These are phyloP conservation scores for Brachyhypopomus gauderio DNA, from an alignment of 2,113 vertebrate genomes.

Conservation along the genomic window DNA sequence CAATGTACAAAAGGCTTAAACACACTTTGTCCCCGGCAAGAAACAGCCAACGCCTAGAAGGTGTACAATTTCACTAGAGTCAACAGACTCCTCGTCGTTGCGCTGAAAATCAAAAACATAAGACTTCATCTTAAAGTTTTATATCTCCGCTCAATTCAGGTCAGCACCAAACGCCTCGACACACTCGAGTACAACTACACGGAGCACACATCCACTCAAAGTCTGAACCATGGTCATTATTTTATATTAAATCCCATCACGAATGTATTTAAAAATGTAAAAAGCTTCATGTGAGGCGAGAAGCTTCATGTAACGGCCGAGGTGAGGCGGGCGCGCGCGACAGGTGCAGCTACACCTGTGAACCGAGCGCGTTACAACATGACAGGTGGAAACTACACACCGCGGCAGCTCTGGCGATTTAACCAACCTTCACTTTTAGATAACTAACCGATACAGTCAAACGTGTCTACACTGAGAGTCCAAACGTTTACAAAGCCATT, in stretches of 20 bases:
- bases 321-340: too few species aligned
- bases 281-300: too few species aligned
- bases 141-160: neutral
- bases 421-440: too few species aligned
- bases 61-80: constrained; percentile 78
- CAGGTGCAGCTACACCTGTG: constrained; percentile 79
- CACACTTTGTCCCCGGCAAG: constrained; percentile 67
- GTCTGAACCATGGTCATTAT: neutral
- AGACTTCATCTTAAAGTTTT: neutral
- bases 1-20: constrained; percentile 61
- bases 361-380: constrained; percentile 67
- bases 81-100: constrained; percentile 65
- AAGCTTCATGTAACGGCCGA: too few species aligned
- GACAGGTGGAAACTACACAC: constrained; percentile 68
- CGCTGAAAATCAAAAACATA: constrained; percentile 52
- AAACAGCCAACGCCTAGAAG: constrained; percentile 79
- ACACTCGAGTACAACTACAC: neutral
- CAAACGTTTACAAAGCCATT: neutral
- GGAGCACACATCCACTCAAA: neutral
- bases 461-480: neutral
- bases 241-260: neutral
- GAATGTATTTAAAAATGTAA: too few species aligned
- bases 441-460: too few species aligned
- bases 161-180: neutral
- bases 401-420: too few species aligned